phyloP scores from a whole-genome alignment of 1,140 invertebrate genomes.

The Homarus americanus region DNA sequence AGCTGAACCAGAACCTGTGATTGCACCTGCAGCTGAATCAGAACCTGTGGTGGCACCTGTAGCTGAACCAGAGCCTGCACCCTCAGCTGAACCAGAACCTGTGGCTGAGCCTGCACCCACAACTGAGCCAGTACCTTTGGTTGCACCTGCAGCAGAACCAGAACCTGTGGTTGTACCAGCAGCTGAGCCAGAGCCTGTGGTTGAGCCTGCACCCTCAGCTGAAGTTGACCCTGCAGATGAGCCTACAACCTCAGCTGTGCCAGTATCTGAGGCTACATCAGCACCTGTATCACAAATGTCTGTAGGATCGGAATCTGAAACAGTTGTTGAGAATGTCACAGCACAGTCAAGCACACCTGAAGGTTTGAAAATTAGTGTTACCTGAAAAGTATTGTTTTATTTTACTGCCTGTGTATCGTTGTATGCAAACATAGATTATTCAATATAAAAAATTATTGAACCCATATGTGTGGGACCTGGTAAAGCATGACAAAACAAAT shows the following conservation, averaged over 20 bases:
- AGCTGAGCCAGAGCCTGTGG: neutral
- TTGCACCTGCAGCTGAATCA: neutral
- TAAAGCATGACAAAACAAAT: too few species aligned
- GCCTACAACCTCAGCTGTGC: neutral
- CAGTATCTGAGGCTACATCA: neutral
- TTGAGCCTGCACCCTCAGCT: neutral
- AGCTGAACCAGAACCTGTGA: neutral
- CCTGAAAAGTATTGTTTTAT: neutral
- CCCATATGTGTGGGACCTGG: too few species aligned
- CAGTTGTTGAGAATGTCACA: neutral
- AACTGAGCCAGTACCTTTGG: neutral
- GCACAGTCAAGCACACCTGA: neutral
- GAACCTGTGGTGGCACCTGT: conserved; percentile 13
- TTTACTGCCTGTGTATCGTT: neutral
- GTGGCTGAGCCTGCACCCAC: neutral
- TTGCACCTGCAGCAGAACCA: neutral
- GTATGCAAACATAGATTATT: too few species aligned
- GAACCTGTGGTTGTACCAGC: conserved; percentile 13
- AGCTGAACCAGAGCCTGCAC: neutral
- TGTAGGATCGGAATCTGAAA: neutral
- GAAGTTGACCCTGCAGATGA: neutral
- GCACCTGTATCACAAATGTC: neutral
- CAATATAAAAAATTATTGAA: too few species aligned
- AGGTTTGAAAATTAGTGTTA: conserved; percentile 6
- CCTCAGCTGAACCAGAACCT: neutral